Evolutionary conservation across 1,140 invertebrate species (phyloP).

Genomic region (Drosophila rhopaloa): DNA sequence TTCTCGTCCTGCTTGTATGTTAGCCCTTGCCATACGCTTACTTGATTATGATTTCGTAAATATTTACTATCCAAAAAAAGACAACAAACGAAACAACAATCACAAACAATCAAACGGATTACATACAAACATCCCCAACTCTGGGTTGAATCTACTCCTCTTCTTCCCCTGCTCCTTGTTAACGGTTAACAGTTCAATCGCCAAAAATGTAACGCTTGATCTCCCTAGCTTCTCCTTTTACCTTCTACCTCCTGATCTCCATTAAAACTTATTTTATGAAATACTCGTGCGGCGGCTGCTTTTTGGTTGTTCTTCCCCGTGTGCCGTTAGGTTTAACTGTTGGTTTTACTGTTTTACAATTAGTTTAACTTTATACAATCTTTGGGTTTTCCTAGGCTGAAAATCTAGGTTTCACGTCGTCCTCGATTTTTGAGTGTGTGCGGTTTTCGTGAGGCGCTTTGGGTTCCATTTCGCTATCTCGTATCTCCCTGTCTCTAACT

Average conservation of each 20-base stretch:
- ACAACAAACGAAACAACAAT: constrained; percentile 49
- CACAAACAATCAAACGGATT: constrained; percentile 55
- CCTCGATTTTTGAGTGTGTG: constrained; percentile 7
- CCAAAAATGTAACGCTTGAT: constrained; percentile 58
- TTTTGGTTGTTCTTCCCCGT: constrained; percentile 8
- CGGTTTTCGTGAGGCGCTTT: constrained; percentile 62
- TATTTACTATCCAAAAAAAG: constrained; percentile 51
- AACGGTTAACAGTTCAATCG: constrained; percentile 68
- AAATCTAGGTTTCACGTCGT: constrained; percentile 13
- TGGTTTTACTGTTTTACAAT: constrained; percentile 31
- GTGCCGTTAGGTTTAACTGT: constrained; percentile 12
- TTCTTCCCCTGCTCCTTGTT: constrained; percentile 29
- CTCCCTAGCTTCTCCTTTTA: constrained; percentile 11
- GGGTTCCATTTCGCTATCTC: constrained; percentile 28
- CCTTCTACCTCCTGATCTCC: constrained; percentile 14
- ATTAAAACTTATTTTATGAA: constrained; percentile 52
- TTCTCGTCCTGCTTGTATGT: constrained; percentile 3
- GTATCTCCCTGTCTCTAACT: constrained; percentile 41
- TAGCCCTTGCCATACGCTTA: constrained; percentile 8
- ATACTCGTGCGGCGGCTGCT: constrained; percentile 31
- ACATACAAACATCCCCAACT: constrained; percentile 33
- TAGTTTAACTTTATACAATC: constrained; percentile 62
- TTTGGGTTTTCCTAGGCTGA: constrained; percentile 22
- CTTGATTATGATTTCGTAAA: constrained; percentile 35
- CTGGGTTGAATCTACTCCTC: constrained; percentile 7